These are phyloP conservation scores for Smithornis capensis DNA, from an alignment of 2,113 vertebrate genomes.

Conservation along the genomic window DNA sequence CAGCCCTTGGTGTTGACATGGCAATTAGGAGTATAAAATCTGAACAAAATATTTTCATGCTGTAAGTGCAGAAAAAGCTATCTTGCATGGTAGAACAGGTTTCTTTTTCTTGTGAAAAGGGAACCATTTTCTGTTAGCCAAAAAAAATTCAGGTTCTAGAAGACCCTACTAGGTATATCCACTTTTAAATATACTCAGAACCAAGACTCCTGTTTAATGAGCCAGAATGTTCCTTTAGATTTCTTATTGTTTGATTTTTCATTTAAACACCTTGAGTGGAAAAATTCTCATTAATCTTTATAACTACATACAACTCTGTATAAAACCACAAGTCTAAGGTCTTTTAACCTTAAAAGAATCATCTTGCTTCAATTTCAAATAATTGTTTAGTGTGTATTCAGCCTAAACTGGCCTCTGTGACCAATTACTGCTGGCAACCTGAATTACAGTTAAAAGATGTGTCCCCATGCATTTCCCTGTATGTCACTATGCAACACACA, in stretches of 20 bases:
- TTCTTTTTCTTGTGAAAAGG: not conserved
- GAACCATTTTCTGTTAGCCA: not conserved
- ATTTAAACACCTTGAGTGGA: not conserved
- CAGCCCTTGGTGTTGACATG: not conserved
- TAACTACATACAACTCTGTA: not conserved
- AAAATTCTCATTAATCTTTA: not conserved
- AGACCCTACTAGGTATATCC: not conserved
- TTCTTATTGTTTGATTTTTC: not conserved
- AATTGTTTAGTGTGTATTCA: not conserved
- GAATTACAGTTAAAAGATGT: not conserved
- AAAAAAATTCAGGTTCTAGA: not conserved
- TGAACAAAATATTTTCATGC: not conserved
- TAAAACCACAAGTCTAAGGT: not conserved
- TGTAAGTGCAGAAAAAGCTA: not conserved
- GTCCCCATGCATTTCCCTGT: not conserved
- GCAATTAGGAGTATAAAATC: not conserved
- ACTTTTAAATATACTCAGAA: not conserved
- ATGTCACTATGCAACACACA: not conserved
- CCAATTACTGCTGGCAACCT: not conserved
- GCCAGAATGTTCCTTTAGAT: not conserved
- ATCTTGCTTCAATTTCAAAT: not conserved
- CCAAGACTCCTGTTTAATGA: not conserved
- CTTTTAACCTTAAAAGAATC: not conserved
- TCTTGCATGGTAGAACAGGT: not conserved
- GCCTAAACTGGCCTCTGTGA: not conserved